phyloP scores from a whole-genome alignment of 2,888 invertebrate genomes.

The Reticulitermes lucifugus region DNA sequence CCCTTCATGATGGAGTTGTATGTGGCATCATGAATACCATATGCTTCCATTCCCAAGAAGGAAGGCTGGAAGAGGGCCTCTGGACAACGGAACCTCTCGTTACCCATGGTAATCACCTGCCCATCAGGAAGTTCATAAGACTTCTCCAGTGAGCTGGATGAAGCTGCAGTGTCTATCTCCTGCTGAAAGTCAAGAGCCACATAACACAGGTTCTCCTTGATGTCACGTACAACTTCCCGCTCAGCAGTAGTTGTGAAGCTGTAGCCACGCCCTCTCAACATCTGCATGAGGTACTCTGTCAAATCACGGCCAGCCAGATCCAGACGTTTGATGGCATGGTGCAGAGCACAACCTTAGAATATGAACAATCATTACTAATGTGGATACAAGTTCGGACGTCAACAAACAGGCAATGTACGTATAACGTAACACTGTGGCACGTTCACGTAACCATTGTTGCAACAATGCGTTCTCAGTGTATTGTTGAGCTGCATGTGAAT shows the following conservation, averaged over 20 bases:
- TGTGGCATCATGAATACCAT: slow-evolving; percentile 89
- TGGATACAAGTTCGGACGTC: not conserved
- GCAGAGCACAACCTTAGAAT: slow-evolving; percentile 81
- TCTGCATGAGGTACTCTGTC: slow-evolving; percentile 95
- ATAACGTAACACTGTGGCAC: no score
- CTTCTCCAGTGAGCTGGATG: slow-evolving; percentile 93
- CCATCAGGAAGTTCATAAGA: slow-evolving; percentile 95
- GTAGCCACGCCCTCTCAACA: slow-evolving; percentile 91
- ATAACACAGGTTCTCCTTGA: slow-evolving; percentile 94
- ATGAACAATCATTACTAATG: not conserved
- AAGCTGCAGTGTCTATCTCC: slow-evolving; percentile 94
- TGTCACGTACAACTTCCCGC: slow-evolving; percentile 93
- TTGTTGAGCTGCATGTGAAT: no score
- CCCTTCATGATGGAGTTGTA: slow-evolving; percentile 99
- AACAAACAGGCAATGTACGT: no score
- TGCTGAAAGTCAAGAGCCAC: slow-evolving; percentile 92
- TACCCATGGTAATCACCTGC: slow-evolving; percentile 89
- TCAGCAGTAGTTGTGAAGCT: slow-evolving; percentile 94
- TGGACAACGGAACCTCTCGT: slow-evolving; percentile 94
- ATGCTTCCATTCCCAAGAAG: slow-evolving; percentile 90
- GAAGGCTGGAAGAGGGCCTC: slow-evolving; percentile 95
- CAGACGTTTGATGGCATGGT: slow-evolving; percentile 92
- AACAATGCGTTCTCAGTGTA: no score
- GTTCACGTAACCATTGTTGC: no score
- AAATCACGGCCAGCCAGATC: slow-evolving; percentile 93